Conservation (phyloP, 2,888 invertebrate species). For the Eilema depressum region DNA sequence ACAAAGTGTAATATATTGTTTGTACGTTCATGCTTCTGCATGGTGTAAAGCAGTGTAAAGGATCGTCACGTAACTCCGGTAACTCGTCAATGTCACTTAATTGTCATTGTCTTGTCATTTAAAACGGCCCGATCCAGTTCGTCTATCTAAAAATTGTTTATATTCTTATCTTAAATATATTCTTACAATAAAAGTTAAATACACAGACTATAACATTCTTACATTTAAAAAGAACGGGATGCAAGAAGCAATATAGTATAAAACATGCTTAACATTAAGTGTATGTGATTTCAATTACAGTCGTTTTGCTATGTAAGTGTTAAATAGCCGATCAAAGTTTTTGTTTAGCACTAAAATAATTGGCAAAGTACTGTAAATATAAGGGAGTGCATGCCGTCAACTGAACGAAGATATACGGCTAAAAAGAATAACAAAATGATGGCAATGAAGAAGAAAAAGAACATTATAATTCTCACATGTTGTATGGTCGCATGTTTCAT, state of each 20-base stretch:
- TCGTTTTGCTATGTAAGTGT: background rate
- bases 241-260: background rate
- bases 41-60: background rate
- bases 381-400: background rate
- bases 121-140: background rate
- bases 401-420: background rate
- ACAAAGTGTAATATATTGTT: too few species aligned
- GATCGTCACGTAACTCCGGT: background rate
- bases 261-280: background rate
- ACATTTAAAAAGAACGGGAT: constrained; percentile 10
- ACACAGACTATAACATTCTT: background rate
- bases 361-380: background rate
- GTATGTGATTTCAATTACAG: background rate
- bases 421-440: constrained; percentile 39
- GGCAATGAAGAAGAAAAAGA: constrained; percentile 78
- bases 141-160: background rate
- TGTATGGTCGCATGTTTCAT: constrained; percentile 74
- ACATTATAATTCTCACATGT: constrained; percentile 70
- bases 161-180: background rate
- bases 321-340: background rate
- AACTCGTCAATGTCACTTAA: background rate
- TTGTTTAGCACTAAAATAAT: background rate
- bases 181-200: background rate
- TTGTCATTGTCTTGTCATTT: constrained; percentile 5
- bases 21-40: too few species aligned